These are phyloP conservation scores for Craseonycteris thonglongyai DNA, from an alignment of 2,113 vertebrate species.

Conservation along the genomic window DNA sequence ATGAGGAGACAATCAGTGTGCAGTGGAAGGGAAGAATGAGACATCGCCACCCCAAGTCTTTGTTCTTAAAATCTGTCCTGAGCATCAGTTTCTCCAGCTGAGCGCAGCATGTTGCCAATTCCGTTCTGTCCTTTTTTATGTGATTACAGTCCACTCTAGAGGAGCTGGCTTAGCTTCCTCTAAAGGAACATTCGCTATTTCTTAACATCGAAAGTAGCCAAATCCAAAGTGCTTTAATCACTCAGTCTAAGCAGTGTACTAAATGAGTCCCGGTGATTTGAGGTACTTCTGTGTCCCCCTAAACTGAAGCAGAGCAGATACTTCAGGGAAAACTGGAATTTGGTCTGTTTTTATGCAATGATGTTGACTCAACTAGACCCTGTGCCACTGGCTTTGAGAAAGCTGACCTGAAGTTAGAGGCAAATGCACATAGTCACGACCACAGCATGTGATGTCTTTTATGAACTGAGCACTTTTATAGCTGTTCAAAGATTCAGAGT, in stretches of 20 bases:
- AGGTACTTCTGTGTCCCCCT: background rate
- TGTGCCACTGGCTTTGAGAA: background rate
- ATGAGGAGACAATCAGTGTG: background rate
- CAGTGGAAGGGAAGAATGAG: background rate
- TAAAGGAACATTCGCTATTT: background rate
- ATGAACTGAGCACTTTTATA: background rate
- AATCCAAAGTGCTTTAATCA: background rate
- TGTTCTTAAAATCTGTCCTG: background rate
- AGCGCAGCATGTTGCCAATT: background rate
- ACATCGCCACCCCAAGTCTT: background rate
- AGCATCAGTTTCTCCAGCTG: background rate
- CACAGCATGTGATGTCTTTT: background rate
- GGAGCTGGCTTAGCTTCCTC: background rate
- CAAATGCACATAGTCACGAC: background rate
- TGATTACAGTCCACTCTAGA: background rate
- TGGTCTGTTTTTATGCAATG: background rate
- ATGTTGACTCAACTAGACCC: background rate
- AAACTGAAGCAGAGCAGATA: conserved; percentile 1
- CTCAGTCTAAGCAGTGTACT: conserved; percentile 18
- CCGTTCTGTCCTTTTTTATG: background rate
- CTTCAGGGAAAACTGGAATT: background rate
- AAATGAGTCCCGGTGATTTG: background rate
- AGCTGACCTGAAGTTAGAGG: background rate
- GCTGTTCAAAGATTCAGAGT: background rate
- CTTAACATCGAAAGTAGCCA: background rate